Conservation (phyloP, 2,888 invertebrate genomes). For the Drosophila monieri region DNA sequence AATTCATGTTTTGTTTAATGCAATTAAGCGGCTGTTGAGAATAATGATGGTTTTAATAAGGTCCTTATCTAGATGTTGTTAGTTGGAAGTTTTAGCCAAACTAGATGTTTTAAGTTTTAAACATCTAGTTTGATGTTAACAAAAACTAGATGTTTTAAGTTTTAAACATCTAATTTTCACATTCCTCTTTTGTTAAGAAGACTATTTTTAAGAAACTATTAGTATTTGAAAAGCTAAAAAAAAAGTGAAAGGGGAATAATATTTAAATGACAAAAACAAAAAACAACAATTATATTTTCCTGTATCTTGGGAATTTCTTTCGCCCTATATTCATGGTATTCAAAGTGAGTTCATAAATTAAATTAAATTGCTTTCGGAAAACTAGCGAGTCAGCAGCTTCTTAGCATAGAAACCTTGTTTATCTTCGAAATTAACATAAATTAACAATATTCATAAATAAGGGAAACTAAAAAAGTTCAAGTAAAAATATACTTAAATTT, state of each 20-base stretch:
- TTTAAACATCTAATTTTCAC: too few species aligned
- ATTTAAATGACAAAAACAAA: neutral
- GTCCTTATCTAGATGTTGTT: neutral
- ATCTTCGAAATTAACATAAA: neutral
- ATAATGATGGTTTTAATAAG: neutral
- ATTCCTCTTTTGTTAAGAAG: too few species aligned
- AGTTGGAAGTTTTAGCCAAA: too few species aligned
- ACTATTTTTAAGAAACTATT: too few species aligned
- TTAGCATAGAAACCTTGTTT: neutral
- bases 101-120: too few species aligned
- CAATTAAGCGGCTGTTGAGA: neutral
- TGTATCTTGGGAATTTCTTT: neutral
- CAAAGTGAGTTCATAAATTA: neutral
- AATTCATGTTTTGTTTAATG: neutral
- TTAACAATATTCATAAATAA: neutral
- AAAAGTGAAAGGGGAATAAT: neutral
- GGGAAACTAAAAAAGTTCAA: neutral
- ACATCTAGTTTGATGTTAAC: too few species aligned
- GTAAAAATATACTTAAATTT: neutral
- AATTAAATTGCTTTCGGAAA: neutral
- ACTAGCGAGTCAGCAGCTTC: neutral
- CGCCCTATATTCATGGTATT: neutral
- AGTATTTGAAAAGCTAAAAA: neutral
- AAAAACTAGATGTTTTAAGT: too few species aligned
- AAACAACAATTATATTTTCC: neutral